Base-by-base conservation (phyloP, 2,888 invertebrate species). In the Erebia aethiops region DNA sequence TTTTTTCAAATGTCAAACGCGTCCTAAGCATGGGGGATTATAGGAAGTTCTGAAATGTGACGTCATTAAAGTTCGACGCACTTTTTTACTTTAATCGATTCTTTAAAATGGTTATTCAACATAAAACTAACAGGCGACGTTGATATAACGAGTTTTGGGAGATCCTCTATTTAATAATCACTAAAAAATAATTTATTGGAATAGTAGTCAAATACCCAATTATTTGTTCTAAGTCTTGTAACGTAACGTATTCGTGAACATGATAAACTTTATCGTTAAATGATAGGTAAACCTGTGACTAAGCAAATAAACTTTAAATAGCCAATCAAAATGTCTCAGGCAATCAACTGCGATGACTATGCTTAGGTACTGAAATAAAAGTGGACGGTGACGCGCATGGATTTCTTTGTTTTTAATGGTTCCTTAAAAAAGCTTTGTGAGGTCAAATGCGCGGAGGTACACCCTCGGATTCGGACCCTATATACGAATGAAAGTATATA, bases 381-480 rank as follows among this genome's bases (percentile, higher is more conserved):
- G 74, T 78, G 74, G 76, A 70, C 77, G 77, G 71, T 76, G 81
- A 82, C 79, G 80, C 78, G 80, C 77, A 81, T 80, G 80, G 82
- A 85, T 83, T 86, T 83, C 82, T 81, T 85, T 85, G 84, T 7
- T 54, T 87, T 83, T 81, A 84, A 80, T 76, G 78, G 78, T 79
- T 73, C 77, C 70, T 80, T 81, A 85, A 73, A 65, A 82, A 84
- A 61, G 18, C 18, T 43, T 43, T 56, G 65, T 43, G 46, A 66
- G 35, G 46, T 51, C 63, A 21, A 26, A 10, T 18, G 35, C 8
- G 5, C 16, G 11, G 21, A 18, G 21, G 35, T 7, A 18, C 11
- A 35, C 8, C 13, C 51, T 26, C 26, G 2, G 26, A 26, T 26
- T 26, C 2, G 26, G 26, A 26, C 26, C 26, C 26, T 26, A 26